Conservation (phyloP, 2,113 vertebrate genomes). For the Clarias magur region DNA sequence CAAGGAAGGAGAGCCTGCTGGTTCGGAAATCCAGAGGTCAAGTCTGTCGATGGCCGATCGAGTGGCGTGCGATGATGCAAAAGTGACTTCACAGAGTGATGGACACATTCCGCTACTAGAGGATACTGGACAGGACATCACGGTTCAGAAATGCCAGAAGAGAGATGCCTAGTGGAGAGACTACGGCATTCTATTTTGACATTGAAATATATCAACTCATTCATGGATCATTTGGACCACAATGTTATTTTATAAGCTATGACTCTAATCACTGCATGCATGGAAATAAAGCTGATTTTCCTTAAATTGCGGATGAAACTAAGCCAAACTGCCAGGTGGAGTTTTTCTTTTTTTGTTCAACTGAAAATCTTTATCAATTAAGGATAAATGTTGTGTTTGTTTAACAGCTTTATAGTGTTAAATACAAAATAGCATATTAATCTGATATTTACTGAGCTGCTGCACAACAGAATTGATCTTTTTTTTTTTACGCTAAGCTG, state of each 20-base stretch:
- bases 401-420: neutral
- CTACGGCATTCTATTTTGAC: neutral
- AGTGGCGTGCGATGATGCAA: slow-evolving; percentile 66
- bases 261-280: neutral
- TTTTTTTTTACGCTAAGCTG: neutral
- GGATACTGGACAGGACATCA: slow-evolving; percentile 74
- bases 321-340: neutral
- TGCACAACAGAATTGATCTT: neutral
- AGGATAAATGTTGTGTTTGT: neutral
- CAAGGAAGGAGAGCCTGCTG: slow-evolving; percentile 48
- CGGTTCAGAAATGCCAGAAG: slow-evolving; percentile 76
- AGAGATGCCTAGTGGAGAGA: neutral
- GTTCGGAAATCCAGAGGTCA: neutral
- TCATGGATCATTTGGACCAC: neutral
- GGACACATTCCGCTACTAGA: slow-evolving; percentile 82
- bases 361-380: neutral
- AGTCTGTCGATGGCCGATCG: slow-evolving; percentile 56
- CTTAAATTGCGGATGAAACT: neutral
- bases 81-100: slow-evolving; percentile 81
- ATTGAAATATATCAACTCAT: slow-evolving; percentile 34
- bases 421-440: neutral
- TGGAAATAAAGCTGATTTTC: neutral
- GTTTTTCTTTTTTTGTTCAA: neutral
- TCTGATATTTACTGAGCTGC: neutral
- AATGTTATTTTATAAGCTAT: neutral